These are phyloP conservation scores for Neoscelio sp. DNA, from an alignment of 2,888 invertebrate species.

Conservation along the genomic window DNA sequence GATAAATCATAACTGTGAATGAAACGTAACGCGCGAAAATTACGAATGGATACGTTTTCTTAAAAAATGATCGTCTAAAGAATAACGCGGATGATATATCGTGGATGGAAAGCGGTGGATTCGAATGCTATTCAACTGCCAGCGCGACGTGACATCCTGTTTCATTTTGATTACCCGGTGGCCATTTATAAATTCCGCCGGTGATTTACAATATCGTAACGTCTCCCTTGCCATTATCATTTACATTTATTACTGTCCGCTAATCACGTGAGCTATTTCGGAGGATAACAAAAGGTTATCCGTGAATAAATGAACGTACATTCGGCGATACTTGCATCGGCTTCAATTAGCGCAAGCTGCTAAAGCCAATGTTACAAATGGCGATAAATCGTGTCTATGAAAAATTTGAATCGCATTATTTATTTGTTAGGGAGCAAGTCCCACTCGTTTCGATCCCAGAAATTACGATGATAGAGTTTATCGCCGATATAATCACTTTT, in stretches of 20 bases:
- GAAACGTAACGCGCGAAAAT: conserved; percentile 34
- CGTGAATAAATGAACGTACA: conserved; percentile 65
- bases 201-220: conserved; percentile 64
- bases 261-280: conserved; percentile 61
- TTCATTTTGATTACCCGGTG: conserved; percentile 65
- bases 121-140: conserved; percentile 67
- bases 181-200: conserved; percentile 60
- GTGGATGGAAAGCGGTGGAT: conserved; percentile 57
- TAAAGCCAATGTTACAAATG: conserved; percentile 45
- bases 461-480: conserved; percentile 47
- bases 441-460: conserved; percentile 42
- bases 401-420: conserved; percentile 55
- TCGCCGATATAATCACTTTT: conserved; percentile 42
- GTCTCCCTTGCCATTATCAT: conserved; percentile 63
- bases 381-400: conserved; percentile 47
- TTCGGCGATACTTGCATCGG: conserved; percentile 53
- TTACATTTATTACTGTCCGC: conserved; percentile 65
- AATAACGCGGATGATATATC: conserved; percentile 62
- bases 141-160: conserved; percentile 65
- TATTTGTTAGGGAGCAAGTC: too few species aligned
- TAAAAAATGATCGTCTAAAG: conserved; percentile 63
- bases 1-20: conserved; percentile 49
- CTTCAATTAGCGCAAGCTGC: conserved; percentile 62
- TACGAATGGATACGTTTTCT: conserved; percentile 63
- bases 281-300: conserved; percentile 63